Conservation (phyloP, 2,113 vertebrate genomes). For the Vireo altiloquus region DNA sequence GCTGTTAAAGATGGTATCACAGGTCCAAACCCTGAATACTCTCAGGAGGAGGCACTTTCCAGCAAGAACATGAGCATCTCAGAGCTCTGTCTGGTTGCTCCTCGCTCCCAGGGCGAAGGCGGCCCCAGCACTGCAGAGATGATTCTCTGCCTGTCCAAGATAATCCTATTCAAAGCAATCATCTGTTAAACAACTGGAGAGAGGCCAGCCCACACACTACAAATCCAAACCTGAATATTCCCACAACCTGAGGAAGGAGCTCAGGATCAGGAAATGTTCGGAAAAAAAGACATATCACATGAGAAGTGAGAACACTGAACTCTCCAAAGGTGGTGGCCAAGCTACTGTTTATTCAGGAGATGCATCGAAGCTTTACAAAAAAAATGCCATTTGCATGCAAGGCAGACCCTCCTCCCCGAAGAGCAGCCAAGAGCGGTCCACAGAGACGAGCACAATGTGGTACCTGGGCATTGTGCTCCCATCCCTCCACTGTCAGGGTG, state of each 20-base stretch:
- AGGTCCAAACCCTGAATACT: background rate
- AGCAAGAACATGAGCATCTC: background rate
- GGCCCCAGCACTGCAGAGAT: background rate
- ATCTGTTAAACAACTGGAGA: constrained; percentile 24
- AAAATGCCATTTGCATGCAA: background rate
- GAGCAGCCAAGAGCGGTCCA: rapidly evolving
- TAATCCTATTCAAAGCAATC: constrained; percentile 49
- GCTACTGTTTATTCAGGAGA: constrained; percentile 19
- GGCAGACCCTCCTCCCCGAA: background rate
- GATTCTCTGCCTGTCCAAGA: constrained; percentile 44
- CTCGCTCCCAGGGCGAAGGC: background rate
- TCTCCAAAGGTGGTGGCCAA: background rate
- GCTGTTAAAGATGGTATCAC: background rate
- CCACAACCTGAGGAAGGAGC: constrained; percentile 31
- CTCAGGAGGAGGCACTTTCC: background rate
- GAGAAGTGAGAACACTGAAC: background rate
- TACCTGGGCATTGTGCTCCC: background rate
- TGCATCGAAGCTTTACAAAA: background rate
- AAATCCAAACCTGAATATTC: constrained; percentile 20
- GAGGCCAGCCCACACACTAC: constrained; percentile 35
- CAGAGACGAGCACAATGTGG: rapidly evolving
- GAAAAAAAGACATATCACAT: background rate
- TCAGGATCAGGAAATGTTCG: background rate
- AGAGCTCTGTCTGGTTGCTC: rapidly evolving
- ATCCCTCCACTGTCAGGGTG: background rate